These are phyloP conservation scores for Epinephelus moara DNA, from an alignment of 2,113 vertebrate species.

Conservation along the genomic window DNA sequence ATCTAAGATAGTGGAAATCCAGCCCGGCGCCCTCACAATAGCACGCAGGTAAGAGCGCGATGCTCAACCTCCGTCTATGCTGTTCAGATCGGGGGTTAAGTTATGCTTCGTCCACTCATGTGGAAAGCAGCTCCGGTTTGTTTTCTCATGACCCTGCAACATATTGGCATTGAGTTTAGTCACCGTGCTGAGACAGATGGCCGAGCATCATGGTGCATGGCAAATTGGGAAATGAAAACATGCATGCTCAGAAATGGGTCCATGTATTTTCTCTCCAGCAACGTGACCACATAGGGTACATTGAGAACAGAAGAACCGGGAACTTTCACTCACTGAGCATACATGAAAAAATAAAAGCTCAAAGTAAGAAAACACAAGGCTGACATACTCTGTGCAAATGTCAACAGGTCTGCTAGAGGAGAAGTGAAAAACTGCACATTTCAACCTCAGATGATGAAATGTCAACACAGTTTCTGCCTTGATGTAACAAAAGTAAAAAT, in stretches of 20 bases:
- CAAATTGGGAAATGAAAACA: slow-evolving; percentile 82
- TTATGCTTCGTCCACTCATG: slow-evolving; percentile 57
- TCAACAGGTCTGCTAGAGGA: slow-evolving; percentile 27
- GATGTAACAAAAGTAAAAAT: slow-evolving; percentile 22
- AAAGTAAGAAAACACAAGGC: slow-evolving; percentile 8
- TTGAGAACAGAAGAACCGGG: slow-evolving; percentile 17
- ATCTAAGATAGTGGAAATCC: slow-evolving; percentile 15
- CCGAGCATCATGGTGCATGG: slow-evolving; percentile 84
- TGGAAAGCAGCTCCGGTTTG: slow-evolving; percentile 72
- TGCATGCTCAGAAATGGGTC: slow-evolving; percentile 66
- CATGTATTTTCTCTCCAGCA: slow-evolving; percentile 59
- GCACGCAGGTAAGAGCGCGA: slow-evolving; percentile 14
- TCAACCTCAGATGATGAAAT: slow-evolving; percentile 36
- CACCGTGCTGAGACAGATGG: slow-evolving; percentile 85
- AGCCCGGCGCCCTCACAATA: background rate
- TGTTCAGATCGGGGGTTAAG: slow-evolving; percentile 24
- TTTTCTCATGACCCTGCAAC: slow-evolving; percentile 84
- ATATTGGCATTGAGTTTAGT: slow-evolving; percentile 81
- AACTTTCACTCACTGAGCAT: slow-evolving; percentile 18
- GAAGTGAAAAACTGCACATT: slow-evolving; percentile 26
- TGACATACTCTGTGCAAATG: slow-evolving; percentile 37
- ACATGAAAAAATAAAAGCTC: background rate
- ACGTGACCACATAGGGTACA: slow-evolving; percentile 40
- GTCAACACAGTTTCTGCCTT: slow-evolving; percentile 31
- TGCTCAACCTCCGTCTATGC: background rate